These are phyloP conservation scores for Chironomus striatipennis DNA, from an alignment of 1,140 invertebrate genomes.

Conservation along the genomic window DNA sequence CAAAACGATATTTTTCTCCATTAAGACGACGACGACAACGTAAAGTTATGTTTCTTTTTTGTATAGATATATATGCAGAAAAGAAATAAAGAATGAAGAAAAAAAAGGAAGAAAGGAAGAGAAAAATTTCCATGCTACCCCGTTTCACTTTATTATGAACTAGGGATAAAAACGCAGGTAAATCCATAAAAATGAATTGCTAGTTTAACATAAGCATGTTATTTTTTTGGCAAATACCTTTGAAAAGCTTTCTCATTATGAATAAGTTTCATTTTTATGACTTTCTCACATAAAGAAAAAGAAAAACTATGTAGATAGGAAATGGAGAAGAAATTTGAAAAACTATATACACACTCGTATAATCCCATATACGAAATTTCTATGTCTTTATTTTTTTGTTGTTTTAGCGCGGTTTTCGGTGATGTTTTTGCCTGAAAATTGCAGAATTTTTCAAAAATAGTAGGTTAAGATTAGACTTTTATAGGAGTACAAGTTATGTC, in stretches of 20 bases:
- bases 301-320: neutral
- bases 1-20: conserved; percentile 2
- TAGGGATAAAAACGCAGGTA: neutral
- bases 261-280: conserved; percentile 6
- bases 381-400: neutral
- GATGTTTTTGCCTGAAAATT: no score
- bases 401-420: no score
- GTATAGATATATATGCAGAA: neutral
- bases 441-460: no score
- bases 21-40: neutral
- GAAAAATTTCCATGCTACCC: neutral
- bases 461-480: no score
- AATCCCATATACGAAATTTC: neutral
- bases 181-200: conserved; percentile 9
- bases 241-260: conserved; percentile 2
- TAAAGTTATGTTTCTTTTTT: neutral
- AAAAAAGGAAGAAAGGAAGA: no score
- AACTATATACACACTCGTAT: neutral
- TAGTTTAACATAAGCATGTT: neutral
- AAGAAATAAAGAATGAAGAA: neutral
- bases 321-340: neutral
- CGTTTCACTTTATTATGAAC: neutral
- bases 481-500: no score
- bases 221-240: conserved; percentile 2
- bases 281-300: neutral